phyloP scores from a whole-genome alignment of 2,888 invertebrate species.

The Strigamia maritima region DNA sequence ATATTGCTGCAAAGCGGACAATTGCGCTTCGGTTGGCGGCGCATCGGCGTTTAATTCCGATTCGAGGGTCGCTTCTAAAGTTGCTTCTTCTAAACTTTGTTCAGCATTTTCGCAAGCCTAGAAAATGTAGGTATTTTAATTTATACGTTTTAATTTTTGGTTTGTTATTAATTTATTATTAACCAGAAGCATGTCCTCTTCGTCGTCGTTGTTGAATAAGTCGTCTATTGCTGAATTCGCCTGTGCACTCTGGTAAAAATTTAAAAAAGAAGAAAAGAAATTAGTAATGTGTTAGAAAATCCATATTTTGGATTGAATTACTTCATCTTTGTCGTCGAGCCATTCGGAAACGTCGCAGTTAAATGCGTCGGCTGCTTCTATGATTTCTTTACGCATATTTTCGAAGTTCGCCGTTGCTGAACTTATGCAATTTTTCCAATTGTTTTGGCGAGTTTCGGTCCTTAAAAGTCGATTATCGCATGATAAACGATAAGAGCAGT shows the following conservation, averaged over 20 bases:
- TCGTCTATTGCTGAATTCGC: background rate
- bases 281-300: background rate
- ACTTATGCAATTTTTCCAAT: background rate
- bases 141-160: no score
- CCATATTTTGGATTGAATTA: background rate
- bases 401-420: background rate
- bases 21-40: background rate
- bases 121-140: background rate
- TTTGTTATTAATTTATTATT: no score
- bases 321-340: background rate
- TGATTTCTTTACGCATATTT: background rate
- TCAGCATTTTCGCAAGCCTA: constrained; percentile 8
- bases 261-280: background rate
- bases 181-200: background rate
- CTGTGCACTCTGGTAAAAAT: background rate
- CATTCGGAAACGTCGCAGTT: background rate
- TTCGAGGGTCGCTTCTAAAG: background rate
- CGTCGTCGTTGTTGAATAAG: background rate
- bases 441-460: background rate
- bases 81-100: background rate
- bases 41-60: background rate
- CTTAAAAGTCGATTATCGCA: background rate
- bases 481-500: background rate
- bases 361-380: background rate
- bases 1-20: background rate